Conservation (phyloP, 2,888 invertebrate genomes). For the Sarcophaga rosellei region DNA sequence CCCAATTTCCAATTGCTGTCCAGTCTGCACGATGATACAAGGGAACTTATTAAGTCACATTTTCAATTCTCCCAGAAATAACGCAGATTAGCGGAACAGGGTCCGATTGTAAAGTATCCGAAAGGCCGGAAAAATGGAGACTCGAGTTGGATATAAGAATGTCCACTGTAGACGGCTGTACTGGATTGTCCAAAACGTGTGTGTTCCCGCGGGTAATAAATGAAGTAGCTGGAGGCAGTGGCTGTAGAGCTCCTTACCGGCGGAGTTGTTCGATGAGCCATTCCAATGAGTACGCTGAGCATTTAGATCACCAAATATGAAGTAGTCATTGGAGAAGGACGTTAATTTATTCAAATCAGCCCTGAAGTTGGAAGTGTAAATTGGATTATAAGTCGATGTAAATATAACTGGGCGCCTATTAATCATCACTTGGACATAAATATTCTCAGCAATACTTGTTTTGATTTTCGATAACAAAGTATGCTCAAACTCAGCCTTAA, state of each 20-base stretch:
- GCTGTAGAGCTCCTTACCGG: too few species aligned
- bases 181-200: too few species aligned
- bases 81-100: too few species aligned
- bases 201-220: too few species aligned
- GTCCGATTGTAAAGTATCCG: too few species aligned
- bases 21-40: too few species aligned
- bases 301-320: constrained; percentile 4
- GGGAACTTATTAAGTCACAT: too few species aligned
- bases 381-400: not conserved
- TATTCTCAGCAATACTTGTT: not conserved
- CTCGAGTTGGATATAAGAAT: not conserved
- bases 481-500: not conserved
- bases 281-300: not conserved
- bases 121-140: too few species aligned
- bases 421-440: not conserved
- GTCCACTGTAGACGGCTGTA: not conserved
- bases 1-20: not conserved
- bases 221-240: too few species aligned
- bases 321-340: not conserved
- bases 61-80: too few species aligned
- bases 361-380: not conserved
- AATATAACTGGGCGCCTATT: not conserved
- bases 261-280: too few species aligned
- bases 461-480: not conserved
- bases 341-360: not conserved